Conservation (phyloP, 1,140 invertebrate species). For the Diuraphis noxia region DNA sequence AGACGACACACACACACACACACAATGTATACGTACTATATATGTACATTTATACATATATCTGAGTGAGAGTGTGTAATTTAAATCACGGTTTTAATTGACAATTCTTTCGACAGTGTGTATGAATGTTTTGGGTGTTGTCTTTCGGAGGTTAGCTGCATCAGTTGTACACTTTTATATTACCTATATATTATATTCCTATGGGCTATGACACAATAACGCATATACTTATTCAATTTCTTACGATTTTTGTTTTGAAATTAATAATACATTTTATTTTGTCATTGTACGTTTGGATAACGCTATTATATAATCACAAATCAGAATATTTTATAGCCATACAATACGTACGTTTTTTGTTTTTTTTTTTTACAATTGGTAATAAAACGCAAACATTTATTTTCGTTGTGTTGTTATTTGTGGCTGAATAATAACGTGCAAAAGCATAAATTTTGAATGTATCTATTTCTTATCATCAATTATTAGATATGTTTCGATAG, state of each 20-base stretch:
- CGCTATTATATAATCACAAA: background rate
- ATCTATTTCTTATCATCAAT: background rate
- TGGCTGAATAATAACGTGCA: background rate
- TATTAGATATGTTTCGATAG: background rate
- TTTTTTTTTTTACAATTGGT: too few relatives aligned
- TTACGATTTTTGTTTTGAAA: background rate
- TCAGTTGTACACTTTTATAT: too few relatives aligned
- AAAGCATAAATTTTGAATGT: too few relatives aligned
- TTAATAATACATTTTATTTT: background rate
- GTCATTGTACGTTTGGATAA: background rate
- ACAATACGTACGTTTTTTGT: background rate
- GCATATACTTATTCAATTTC: background rate
- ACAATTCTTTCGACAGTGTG: background rate
- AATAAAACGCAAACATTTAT: too few relatives aligned
- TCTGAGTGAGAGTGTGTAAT: background rate
- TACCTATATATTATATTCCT: background rate
- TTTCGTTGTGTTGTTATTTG: background rate
- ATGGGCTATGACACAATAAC: background rate
- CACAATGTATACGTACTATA: too few relatives aligned
- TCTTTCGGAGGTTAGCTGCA: background rate
- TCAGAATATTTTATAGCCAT: background rate
- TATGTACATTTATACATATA: background rate
- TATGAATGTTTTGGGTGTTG: background rate
- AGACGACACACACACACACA: background rate
- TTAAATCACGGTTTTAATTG: conserved; percentile 26